Evolutionary conservation across 2,113 vertebrate genomes (phyloP), one percentile per base, ranked within the genome.

Genomic region (Xiphorhynchus elegans): DNA sequence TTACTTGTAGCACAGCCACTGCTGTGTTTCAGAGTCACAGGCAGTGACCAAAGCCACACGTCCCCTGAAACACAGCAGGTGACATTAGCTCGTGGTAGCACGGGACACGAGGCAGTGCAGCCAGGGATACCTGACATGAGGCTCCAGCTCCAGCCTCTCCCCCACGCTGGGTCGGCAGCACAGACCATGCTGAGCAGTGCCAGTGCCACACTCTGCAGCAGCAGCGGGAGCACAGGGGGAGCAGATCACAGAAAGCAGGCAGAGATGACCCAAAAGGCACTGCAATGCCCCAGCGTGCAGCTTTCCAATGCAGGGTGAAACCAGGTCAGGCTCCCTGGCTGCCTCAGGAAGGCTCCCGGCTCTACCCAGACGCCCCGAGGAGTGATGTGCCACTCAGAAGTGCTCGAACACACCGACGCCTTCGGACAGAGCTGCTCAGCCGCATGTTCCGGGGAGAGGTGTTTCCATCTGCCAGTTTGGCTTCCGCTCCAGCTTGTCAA

Each of bases 191-290:
- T 8, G 40, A 44, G 52, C 3, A 0, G 60, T 1, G 1, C 11
- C 73, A 8, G 44, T 0, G 8, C 50, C n/a, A 17, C 25, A 0
- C 49, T 40, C 0, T 3, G 40, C 2, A 0, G 14, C 0, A 49
- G 23, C 53, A 8, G 28, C 52, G 58, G 76, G 28, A 64, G 12
- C 50, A 1, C 2, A 0, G 20, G 2, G 42, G 33, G 8, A 64
- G 25, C 52, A 10, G 13, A 25, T 6, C 20, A 7, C 63, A 9
- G 25, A 7, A 9, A 25, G 84, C 33, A 66, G 76, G 31, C 16
- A 14, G 26, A 23, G 17, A 2, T 6, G 78, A 50, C 53, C 58
- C 67, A 8, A 68, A 58, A 63, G 39, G 47, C 72, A 11, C 44
- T 11, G 23, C 46, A 73, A 17, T 0, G 0, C 19, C 10, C 12